phyloP scores from a whole-genome alignment of 23 tunicate species.

The Clavelina lepadiformis region DNA sequence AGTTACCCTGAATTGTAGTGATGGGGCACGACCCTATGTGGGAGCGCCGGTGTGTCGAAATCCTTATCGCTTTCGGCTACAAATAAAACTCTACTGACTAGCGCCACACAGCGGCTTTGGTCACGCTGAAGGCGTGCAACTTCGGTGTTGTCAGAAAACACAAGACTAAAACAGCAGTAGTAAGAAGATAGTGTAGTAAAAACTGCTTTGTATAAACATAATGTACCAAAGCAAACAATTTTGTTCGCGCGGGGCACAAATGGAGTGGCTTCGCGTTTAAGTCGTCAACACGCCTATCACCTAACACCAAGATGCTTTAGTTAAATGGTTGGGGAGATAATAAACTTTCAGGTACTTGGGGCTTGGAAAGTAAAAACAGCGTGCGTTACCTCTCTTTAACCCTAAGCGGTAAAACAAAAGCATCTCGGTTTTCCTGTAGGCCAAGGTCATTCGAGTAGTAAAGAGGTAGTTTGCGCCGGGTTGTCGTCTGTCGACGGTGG shows the following conservation, averaged over 20 bases:
- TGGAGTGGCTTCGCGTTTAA: not conserved
- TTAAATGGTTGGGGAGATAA: not conserved
- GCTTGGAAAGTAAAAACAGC: constrained; percentile 5
- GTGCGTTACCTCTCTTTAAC: not conserved
- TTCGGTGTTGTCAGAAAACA: too few species aligned
- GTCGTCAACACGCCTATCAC: not conserved
- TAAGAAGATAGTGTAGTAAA: too few species aligned
- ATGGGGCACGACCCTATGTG: too few species aligned
- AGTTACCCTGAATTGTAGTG: too few species aligned
- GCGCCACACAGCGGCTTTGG: too few species aligned
- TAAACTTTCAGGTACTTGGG: not conserved
- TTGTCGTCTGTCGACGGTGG: constrained; percentile 6
- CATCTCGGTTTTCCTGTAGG: constrained; percentile 7
- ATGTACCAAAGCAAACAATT: not conserved
- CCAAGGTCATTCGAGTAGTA: constrained; percentile 2
- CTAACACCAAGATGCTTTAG: not conserved
- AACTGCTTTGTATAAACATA: not conserved
- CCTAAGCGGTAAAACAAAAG: constrained; percentile 23
- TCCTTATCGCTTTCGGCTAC: too few species aligned
- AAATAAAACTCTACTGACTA: too few species aligned
- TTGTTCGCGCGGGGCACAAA: not conserved
- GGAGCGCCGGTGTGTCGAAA: too few species aligned
- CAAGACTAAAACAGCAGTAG: not conserved
- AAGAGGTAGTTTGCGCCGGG: constrained; percentile 11
- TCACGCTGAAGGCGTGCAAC: too few species aligned